Base-by-base conservation (phyloP, 2,888 invertebrate species). In the Drosophila paucipuncta region DNA sequence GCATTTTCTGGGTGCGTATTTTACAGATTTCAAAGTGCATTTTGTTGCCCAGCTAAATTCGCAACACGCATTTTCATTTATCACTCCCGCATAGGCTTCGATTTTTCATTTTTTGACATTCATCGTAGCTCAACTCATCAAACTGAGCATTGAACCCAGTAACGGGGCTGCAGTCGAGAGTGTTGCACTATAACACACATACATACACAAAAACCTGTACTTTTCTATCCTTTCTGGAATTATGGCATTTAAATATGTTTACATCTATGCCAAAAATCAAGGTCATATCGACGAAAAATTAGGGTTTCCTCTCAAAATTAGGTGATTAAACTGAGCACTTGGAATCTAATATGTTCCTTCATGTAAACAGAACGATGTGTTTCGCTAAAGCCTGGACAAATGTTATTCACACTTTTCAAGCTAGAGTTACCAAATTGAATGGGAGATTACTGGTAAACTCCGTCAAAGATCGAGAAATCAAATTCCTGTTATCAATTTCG, bases 1-100 rank as follows among this genome's bases (percentile, higher is more conserved):
- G 63, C 59, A 41, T 22, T 47, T 75, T 43, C 37, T 64, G 37
- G 69, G 74, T 74, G 69, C 11, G 74, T 75, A 74, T 18, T 1
- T 25, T 47, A 0, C 2, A 25, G 4, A 47, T 1, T 25, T 47
- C 4, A 47, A 16, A 47, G 2, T 9, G 16, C 16, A 47, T 47
- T 25, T 25, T 9, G 16, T 9, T 47, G 25, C 25, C 16, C 5
- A n/a, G 11, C 10, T 41, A 41, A 41, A 41, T n/a, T 41, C 10
- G n/a, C 41, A 47, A 1, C 7, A 4, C 22, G 1, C 7, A 47
- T 22, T 22, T 13, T 13, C 43, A 31, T 31, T 31, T 31, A 31
- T 31, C 31, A 31, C 31, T 0, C 9, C 31, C 9, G 31, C 31
- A 31, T 9, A 31, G 31, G 9, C 33, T 43, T 22, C 1, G 43